These are phyloP conservation scores for Dasyprocta punctata DNA, from an alignment of 2,113 vertebrate genomes.

Conservation along the genomic window DNA sequence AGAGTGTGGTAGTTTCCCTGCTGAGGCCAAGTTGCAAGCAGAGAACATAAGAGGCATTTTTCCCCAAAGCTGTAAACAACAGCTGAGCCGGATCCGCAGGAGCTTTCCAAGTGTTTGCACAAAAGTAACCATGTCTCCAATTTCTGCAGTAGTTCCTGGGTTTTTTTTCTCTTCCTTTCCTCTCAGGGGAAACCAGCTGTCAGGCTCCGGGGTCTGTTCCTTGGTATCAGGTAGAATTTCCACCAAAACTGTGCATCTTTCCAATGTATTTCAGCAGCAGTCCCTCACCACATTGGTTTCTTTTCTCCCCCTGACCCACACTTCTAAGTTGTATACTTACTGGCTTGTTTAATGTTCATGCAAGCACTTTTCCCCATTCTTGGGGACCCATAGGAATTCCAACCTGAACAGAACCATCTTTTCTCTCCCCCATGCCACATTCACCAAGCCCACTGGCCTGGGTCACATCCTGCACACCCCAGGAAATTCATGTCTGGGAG, in stretches of 20 bases:
- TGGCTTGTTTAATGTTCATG: neutral
- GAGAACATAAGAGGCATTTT: conserved; percentile 70
- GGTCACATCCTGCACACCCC: conserved; percentile 31
- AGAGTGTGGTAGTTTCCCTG: neutral
- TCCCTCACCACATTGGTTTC: neutral
- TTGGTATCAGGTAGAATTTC: neutral
- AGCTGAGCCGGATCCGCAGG: conserved; percentile 76
- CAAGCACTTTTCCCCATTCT: neutral
- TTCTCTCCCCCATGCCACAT: neutral
- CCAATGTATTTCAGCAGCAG: neutral
- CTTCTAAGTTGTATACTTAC: neutral
- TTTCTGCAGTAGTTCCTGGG: conserved; percentile 33
- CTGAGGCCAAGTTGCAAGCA: neutral
- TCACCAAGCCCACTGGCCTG: neutral
- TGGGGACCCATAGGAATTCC: neutral
- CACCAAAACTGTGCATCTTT: neutral
- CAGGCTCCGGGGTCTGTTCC: neutral
- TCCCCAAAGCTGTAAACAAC: conserved; percentile 73
- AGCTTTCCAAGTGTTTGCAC: conserved; percentile 68
- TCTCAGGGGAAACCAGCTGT: conserved; percentile 70
- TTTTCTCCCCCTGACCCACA: neutral
- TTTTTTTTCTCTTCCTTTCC: conserved; percentile 12
- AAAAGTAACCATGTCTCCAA: conserved; percentile 55
- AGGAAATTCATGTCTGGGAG: conserved; percentile 37
- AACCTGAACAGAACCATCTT: neutral